Evolutionary conservation across 2,113 vertebrate genomes (phyloP).

Genomic region (Eonycteris spelaea): DNA sequence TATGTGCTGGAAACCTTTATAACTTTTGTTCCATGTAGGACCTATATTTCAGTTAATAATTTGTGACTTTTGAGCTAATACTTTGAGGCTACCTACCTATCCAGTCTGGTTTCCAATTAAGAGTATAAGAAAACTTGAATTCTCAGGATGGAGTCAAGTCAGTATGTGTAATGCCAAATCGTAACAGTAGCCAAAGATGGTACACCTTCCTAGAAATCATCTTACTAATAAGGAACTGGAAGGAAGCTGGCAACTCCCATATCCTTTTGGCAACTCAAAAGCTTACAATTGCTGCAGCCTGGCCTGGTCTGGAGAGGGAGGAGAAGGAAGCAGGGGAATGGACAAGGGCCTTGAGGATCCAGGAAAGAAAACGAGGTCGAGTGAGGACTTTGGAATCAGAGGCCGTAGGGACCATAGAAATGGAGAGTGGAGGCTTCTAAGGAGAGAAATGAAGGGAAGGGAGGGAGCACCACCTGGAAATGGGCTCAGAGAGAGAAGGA

Average conservation of each 20-base stretch:
- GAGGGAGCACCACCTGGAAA: neutral
- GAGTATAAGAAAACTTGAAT: neutral
- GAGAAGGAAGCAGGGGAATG: neutral
- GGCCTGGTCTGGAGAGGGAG: neutral
- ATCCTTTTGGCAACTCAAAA: neutral
- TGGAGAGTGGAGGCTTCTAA: neutral
- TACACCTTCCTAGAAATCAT: conserved; percentile 37
- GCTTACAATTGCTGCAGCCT: neutral
- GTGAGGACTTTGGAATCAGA: neutral
- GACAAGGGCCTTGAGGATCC: neutral
- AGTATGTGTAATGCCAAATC: neutral
- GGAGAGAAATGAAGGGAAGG: neutral
- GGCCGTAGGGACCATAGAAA: no score
- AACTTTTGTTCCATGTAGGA: neutral
- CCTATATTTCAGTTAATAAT: neutral
- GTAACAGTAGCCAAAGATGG: neutral
- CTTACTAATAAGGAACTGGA: conserved; percentile 10
- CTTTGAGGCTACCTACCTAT: neutral
- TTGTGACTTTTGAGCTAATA: neutral
- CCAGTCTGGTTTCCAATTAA: neutral
- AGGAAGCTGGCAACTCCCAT: neutral
- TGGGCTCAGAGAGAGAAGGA: neutral
- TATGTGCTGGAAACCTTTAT: neutral
- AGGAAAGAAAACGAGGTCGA: neutral
- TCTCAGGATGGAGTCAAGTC: neutral